phyloP scores from a whole-genome alignment of 2,888 invertebrate species.

The Halictus quadricinctus region DNA sequence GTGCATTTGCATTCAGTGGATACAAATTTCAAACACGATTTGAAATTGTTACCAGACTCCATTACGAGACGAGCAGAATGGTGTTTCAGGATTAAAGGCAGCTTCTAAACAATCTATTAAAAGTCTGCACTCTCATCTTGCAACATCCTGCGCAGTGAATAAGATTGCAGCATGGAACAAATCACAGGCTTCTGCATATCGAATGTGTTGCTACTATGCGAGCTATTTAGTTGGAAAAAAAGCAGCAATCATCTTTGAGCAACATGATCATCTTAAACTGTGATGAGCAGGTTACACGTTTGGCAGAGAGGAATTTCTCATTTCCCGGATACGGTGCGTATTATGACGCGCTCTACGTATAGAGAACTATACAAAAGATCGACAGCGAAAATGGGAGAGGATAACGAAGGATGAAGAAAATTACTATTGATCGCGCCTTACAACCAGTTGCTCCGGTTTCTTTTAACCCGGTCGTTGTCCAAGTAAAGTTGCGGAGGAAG shows the following conservation, averaged over 20 bases:
- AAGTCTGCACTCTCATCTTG: neutral
- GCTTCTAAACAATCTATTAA: neutral
- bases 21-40: neutral
- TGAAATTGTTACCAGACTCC: neutral
- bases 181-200: neutral
- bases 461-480: conserved; percentile 35
- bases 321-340: conserved; percentile 26
- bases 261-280: neutral
- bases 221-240: neutral
- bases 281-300: neutral
- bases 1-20: neutral
- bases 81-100: neutral
- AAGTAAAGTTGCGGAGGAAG: neutral
- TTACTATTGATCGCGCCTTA: conserved; percentile 60
- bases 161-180: conserved; percentile 8
- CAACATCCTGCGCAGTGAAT: neutral
- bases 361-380: conserved; percentile 13
- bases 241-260: neutral
- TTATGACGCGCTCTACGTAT: conserved; percentile 15
- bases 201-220: neutral
- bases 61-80: neutral
- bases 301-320: neutral
- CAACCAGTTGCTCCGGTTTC: conserved; percentile 67
- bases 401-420: conserved; percentile 55
- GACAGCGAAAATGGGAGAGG: conserved; percentile 28